Evolutionary conservation across 2,113 vertebrate species (phyloP).

Genomic region (Gopherus evgoodei): DNA sequence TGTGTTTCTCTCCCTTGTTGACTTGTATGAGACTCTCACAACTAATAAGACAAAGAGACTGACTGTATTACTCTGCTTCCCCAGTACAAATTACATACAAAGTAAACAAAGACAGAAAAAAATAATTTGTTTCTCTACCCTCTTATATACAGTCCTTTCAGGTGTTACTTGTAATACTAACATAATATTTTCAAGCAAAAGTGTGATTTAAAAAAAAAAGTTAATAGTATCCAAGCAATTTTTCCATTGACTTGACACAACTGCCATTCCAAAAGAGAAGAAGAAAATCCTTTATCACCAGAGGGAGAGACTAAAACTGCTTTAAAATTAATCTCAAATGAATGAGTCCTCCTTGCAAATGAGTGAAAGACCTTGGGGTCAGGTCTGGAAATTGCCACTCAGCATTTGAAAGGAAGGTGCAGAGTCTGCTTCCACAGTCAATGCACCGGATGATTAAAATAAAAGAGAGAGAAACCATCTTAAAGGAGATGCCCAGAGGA

Average conservation of each 20-base stretch:
- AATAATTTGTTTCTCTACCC: neutral
- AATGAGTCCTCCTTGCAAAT: neutral
- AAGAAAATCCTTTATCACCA: neutral
- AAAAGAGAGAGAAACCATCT: neutral
- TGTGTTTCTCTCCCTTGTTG: neutral
- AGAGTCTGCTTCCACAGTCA: neutral
- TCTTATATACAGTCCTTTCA: neutral
- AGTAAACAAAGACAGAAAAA: constrained; percentile 24
- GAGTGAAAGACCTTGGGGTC: neutral
- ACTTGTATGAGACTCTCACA: constrained; percentile 1
- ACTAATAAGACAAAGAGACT: neutral
- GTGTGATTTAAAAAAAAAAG: neutral
- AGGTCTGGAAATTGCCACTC: neutral
- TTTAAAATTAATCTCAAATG: neutral
- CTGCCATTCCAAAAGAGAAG: neutral
- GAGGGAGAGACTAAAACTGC: neutral
- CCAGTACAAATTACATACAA: neutral
- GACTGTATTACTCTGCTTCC: neutral
- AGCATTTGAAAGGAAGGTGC: neutral
- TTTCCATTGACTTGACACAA: neutral
- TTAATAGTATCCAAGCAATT: neutral
- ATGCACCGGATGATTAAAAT: neutral
- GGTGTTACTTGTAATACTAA: constrained; percentile 40
- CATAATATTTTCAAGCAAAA: constrained; percentile 26
- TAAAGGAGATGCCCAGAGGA: neutral